Percentiles rank a stretch among this genome's conserved stretches.
phyloP scores from a whole-genome alignment of 2,113 vertebrate genomes.

The Anoura caudifer region DNA sequence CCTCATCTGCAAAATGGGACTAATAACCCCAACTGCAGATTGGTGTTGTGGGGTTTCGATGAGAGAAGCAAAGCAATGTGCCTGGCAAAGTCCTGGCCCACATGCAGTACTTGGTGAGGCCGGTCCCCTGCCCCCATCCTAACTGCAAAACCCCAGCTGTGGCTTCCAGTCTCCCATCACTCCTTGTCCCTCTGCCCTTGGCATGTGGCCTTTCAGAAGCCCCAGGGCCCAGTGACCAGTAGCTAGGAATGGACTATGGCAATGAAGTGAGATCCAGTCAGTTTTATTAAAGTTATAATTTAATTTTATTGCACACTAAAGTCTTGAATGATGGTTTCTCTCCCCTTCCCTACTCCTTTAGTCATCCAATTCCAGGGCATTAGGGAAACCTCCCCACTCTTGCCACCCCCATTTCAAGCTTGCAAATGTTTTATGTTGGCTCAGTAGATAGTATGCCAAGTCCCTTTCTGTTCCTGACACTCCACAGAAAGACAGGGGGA shows the following conservation, averaged over 20 bases:
- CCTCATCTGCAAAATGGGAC: not conserved
- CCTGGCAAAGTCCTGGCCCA: not conserved
- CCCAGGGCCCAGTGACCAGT: not conserved
- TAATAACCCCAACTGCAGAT: not conserved
- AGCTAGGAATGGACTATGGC: constrained; percentile 10
- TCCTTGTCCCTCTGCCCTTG: not conserved
- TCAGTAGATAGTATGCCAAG: constrained; percentile 61
- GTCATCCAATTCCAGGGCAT: not conserved
- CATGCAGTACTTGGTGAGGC: not conserved
- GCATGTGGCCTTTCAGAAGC: not conserved
- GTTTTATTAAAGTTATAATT: constrained; percentile 73
- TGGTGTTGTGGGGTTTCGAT: not conserved
- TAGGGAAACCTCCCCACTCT: not conserved
- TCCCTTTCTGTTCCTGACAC: constrained; percentile 62
- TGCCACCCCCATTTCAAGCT: constrained; percentile 48
- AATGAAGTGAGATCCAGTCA: constrained; percentile 70
- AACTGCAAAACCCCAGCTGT: not conserved
- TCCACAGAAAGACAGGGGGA: constrained; percentile 29
- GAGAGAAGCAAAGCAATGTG: not conserved
- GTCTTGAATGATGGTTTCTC: constrained; percentile 64
- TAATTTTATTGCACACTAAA: not conserved
- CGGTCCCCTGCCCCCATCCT: not conserved
- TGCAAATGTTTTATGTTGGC: constrained; percentile 58
- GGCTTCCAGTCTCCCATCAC: not conserved
- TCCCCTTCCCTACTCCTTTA: not conserved